A percentile compares a stretch with the other conserved stretches of the same genome.
These are phyloP conservation scores for Pollenia angustigena DNA, from an alignment of 2,888 invertebrate genomes.

Conservation along the genomic window DNA sequence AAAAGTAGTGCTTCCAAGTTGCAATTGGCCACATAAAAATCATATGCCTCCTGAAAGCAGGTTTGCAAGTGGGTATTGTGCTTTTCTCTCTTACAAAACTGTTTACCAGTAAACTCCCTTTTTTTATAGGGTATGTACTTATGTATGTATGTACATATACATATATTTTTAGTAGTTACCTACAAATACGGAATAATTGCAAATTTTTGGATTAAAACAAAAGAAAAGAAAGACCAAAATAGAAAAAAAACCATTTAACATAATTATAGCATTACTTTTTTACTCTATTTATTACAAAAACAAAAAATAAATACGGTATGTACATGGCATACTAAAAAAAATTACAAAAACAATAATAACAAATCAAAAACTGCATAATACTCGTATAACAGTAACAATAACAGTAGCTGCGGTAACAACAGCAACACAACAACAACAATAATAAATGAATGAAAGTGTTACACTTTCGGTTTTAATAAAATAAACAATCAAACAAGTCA, in stretches of 20 bases:
- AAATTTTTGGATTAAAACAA: slow-evolving; percentile 42
- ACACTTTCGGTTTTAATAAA: slow-evolving; percentile 63
- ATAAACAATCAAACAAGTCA: slow-evolving; percentile 27
- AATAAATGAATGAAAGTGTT: slow-evolving; percentile 69
- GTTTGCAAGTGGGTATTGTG: no score
- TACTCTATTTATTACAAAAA: background rate
- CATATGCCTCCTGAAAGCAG: no score
- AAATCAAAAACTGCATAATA: slow-evolving; percentile 59
- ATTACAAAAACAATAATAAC: slow-evolving; percentile 3
- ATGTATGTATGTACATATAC: no score
- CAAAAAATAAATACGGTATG: background rate
- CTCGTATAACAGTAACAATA: slow-evolving; percentile 35
- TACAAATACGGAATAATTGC: slow-evolving; percentile 63
- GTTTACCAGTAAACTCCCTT: no score
- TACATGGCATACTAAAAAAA: slow-evolving; percentile 23
- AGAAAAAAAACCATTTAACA: slow-evolving; percentile 37
- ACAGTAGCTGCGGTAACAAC: background rate
- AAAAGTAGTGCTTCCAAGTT: no score
- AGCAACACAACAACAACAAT: slow-evolving; percentile 1
- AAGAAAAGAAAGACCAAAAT: background rate
- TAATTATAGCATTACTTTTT: slow-evolving; percentile 64
- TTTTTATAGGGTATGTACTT: no score
- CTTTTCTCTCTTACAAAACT: no score
- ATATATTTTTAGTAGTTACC: slow-evolving; percentile 8
- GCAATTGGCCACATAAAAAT: no score